Conservation (phyloP, 2,888 invertebrate genomes). For the Scaptodrosophila latifasciaeformis region DNA sequence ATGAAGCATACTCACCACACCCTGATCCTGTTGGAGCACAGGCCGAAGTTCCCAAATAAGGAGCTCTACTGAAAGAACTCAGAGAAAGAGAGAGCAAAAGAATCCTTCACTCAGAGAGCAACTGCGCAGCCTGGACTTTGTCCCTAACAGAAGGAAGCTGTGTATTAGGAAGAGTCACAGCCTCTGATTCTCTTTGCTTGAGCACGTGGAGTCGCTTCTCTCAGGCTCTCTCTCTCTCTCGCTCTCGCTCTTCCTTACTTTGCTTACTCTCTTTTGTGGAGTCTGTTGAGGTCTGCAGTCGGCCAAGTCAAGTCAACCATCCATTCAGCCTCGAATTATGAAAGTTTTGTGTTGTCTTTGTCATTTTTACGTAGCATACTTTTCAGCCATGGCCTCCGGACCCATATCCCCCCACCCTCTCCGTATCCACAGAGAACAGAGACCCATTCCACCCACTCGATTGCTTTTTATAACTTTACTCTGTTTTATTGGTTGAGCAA, state of each 20-base stretch:
- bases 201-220: no score
- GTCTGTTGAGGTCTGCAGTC: conserved; percentile 36
- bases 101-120: conserved; percentile 11
- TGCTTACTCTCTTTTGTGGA: conserved; percentile 28
- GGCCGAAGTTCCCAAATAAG: no score
- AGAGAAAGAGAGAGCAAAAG: conserved; percentile 10
- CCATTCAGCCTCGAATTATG: conserved; percentile 26
- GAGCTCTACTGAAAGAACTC: conserved; percentile 21
- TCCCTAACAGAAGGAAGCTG: conserved; percentile 3
- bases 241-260: conserved; percentile 2
- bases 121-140: conserved; percentile 42
- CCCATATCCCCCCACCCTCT: background rate
- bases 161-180: no score
- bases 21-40: conserved; percentile 64
- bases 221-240: background rate
- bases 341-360: conserved; percentile 33
- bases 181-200: no score
- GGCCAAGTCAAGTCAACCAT: conserved; percentile 31
- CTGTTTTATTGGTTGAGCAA: conserved; percentile 10
- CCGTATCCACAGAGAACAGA: no score
- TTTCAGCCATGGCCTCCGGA: conserved; percentile 28
- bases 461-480: conserved; percentile 3
- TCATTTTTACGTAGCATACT: conserved; percentile 51
- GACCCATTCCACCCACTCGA: conserved; percentile 6
- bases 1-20: conserved; percentile 70